Percentiles rank a stretch among this genome's conserved stretches.
Conservation (phyloP, 2,888 invertebrate species). For the Amblyteles armatorius region DNA sequence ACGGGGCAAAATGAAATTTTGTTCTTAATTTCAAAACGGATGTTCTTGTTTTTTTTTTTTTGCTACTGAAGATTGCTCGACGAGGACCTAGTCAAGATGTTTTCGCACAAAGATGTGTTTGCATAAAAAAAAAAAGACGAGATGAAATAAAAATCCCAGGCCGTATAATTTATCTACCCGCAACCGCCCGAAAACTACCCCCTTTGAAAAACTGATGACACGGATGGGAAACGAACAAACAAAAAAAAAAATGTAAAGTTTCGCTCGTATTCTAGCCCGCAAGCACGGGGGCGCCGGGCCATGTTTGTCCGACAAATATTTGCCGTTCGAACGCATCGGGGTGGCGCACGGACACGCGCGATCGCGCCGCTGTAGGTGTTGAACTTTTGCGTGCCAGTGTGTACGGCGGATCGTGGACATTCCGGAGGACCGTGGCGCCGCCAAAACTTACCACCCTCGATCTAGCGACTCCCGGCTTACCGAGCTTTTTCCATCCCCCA, state of each 20-base stretch:
- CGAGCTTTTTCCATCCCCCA: slow-evolving; percentile 12
- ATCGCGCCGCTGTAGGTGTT: neutral
- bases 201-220: slow-evolving; percentile 47
- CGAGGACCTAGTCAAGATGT: too few relatives aligned
- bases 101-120: neutral
- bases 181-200: neutral
- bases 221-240: slow-evolving; percentile 7
- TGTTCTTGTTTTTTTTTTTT: too few relatives aligned
- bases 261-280: slow-evolving; percentile 23
- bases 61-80: neutral
- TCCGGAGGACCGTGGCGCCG: slow-evolving; percentile 54
- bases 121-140: neutral
- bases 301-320: slow-evolving; percentile 76
- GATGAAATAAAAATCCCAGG: neutral
- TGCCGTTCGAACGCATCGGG: slow-evolving; percentile 71
- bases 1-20: neutral
- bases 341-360: slow-evolving; percentile 49
- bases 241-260: slow-evolving; percentile 62
- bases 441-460: slow-evolving; percentile 58
- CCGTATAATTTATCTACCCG: neutral
- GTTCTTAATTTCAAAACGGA: neutral
- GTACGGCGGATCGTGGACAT: slow-evolving; percentile 37
- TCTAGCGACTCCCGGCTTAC: slow-evolving; percentile 4
- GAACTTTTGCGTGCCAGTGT: slow-evolving; percentile 28
- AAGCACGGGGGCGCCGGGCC: slow-evolving; percentile 8